phyloP scores from a whole-genome alignment of 2,113 vertebrate genomes.

The Naja naja region DNA sequence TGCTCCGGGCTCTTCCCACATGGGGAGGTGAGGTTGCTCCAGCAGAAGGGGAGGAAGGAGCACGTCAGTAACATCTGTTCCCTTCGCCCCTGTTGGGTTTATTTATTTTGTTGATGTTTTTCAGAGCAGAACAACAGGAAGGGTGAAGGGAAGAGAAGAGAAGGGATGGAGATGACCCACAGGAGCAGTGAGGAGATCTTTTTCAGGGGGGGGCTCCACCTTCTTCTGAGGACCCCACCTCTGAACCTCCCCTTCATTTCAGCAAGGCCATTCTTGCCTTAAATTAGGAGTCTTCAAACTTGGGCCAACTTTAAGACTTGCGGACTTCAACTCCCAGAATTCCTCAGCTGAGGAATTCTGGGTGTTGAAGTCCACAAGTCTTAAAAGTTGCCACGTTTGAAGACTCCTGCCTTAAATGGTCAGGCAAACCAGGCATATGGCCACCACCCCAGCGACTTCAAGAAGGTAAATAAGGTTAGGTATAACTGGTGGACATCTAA shows the following conservation, averaged over 20 bases:
- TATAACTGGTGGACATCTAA: fast-evolving
- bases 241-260: background rate
- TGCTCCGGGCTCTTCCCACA: slow-evolving; percentile 55
- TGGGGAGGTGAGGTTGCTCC: slow-evolving; percentile 45
- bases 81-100: background rate
- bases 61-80: slow-evolving; percentile 63
- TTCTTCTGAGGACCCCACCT: background rate
- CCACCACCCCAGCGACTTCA: fast-evolving
- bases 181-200: background rate
- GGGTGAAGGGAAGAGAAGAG: background rate
- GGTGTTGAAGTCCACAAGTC: too few relatives aligned
- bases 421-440: background rate
- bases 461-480: background rate
- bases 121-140: background rate
- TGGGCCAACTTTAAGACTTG: too few relatives aligned
- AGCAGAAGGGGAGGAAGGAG: slow-evolving; percentile 21
- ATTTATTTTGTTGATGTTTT: background rate
- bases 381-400: too few relatives aligned
- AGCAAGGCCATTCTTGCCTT: background rate
- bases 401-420: background rate
- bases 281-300: background rate
- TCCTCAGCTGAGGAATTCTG: too few relatives aligned
- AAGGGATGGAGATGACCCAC: background rate
- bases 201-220: background rate
- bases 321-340: too few relatives aligned